Percentiles rank a stretch among this genome's conserved stretches.
Conservation (phyloP, 2,113 vertebrate species). For the Dicaeum eximium region DNA sequence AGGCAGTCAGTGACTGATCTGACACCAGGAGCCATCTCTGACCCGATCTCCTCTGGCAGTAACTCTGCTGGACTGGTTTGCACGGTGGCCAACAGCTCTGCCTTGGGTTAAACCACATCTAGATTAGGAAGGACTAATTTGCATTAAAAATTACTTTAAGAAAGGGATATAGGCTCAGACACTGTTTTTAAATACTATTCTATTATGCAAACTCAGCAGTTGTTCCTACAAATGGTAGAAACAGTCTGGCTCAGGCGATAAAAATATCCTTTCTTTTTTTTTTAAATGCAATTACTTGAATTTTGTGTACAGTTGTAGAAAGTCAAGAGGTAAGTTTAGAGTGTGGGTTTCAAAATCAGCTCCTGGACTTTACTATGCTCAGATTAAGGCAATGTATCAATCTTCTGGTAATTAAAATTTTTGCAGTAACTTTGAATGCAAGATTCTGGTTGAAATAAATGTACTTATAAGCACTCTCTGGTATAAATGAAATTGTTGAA, state of each 20-base stretch:
- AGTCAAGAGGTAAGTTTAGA: background rate
- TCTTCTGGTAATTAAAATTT: background rate
- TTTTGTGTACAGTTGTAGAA: background rate
- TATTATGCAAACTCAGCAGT: background rate
- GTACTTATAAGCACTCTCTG: background rate
- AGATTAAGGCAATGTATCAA: background rate
- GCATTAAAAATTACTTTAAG: background rate
- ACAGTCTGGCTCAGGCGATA: background rate
- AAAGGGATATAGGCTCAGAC: background rate
- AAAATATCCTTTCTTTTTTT: background rate
- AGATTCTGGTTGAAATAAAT: background rate
- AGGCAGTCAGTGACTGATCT: slow-evolving; percentile 7
- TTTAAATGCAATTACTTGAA: background rate
- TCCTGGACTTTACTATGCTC: background rate
- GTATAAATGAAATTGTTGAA: background rate
- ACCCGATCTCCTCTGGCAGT: background rate
- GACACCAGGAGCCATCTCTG: slow-evolving; percentile 24
- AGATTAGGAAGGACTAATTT: background rate
- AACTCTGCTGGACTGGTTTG: background rate
- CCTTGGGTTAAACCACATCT: background rate
- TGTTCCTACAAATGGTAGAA: background rate
- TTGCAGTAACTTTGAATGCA: background rate
- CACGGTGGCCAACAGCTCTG: background rate
- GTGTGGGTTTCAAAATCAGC: background rate
- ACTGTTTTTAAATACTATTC: background rate